Base-by-base conservation (phyloP, 2,888 invertebrate genomes). In the Mesoligia furuncula region DNA sequence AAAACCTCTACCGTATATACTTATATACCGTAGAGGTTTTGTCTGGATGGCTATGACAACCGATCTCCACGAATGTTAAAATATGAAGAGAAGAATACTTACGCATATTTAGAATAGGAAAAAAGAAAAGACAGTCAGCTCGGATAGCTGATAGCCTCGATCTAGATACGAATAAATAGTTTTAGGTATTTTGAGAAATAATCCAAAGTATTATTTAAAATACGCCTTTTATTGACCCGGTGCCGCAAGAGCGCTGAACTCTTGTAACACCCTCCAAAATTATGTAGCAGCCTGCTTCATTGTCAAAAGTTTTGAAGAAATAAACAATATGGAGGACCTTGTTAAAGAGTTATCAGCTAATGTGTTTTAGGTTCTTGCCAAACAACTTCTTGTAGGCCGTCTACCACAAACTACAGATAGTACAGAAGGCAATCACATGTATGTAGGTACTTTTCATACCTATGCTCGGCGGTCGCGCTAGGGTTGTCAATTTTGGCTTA, bases 291-390 rank as follows among this genome's bases (percentile, higher is more conserved):
- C 17, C 39, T 27, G 27, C 24, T 3, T 42, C 36, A 31, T 48
- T 39, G 66, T 31, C 39, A 13, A 17, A 59, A 59, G n/a, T 77
- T 77, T 42, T 24, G 27, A 4, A 77, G 27, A 59, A n/a, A 48
- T 61, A 1, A 76, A 65, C 17, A 65, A n/a, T n/a, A 31, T 24
- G 1, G 36, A 48, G 31, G 27, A 69, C 13, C 51, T 61, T 61
- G 31, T 54, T 27, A 20, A n/a, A 31, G 15, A 76, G 11, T 39
- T 48, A 61, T 77, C 20, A 51, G 66, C 5, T 48, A 77, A 66
- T 48, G 42, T 68, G 45, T 62, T 77, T 61, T 54, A 39, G 45
- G 59, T 79, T 65, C 59, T 51, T 48, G 45, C 13, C 9, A 20
- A 62, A 59, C 15, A 72, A 59, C 15, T 72, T 13, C 36, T 59